phyloP scores from a whole-genome alignment of 2,888 invertebrate genomes.

The Poecilus cupreus region DNA sequence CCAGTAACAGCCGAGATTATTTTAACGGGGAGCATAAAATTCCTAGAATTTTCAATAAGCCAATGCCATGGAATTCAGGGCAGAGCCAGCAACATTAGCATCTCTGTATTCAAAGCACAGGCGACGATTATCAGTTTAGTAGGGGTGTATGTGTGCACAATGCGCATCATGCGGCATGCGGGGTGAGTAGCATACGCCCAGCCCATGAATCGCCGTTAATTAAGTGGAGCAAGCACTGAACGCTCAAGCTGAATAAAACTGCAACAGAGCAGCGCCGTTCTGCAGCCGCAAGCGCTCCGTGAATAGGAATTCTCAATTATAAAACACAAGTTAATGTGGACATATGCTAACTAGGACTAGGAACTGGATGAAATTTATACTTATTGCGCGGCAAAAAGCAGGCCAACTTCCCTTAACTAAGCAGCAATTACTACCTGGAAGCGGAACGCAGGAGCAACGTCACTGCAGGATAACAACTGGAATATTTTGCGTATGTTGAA shows the following conservation, averaged over 20 bases:
- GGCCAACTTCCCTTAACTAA: too few species aligned
- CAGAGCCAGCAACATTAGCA: too few species aligned
- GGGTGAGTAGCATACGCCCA: not conserved
- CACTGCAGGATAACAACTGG: too few species aligned
- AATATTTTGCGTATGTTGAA: too few species aligned
- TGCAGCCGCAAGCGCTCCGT: too few species aligned
- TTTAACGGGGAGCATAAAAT: not conserved
- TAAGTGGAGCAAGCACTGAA: not conserved
- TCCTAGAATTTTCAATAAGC: not conserved
- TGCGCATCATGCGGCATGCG: not conserved
- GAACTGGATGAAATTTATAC: not conserved
- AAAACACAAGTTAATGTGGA: slow-evolving; percentile 9
- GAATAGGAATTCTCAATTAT: slow-evolving; percentile 6
- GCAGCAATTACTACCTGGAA: too few species aligned
- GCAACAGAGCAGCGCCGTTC: too few species aligned
- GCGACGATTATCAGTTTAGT: too few species aligned
- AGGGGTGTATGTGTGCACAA: too few species aligned
- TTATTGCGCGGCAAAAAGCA: not conserved
- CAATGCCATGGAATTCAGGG: not conserved
- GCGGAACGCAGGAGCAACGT: too few species aligned
- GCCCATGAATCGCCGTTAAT: slow-evolving; percentile 17
- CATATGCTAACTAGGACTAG: slow-evolving; percentile 3
- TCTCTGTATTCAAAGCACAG: too few species aligned
- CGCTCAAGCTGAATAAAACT: too few species aligned
- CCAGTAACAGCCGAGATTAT: not conserved